Conservation (phyloP, 35 echinoderm and acorn worm species). For the Holothuria glaberrima region DNA sequence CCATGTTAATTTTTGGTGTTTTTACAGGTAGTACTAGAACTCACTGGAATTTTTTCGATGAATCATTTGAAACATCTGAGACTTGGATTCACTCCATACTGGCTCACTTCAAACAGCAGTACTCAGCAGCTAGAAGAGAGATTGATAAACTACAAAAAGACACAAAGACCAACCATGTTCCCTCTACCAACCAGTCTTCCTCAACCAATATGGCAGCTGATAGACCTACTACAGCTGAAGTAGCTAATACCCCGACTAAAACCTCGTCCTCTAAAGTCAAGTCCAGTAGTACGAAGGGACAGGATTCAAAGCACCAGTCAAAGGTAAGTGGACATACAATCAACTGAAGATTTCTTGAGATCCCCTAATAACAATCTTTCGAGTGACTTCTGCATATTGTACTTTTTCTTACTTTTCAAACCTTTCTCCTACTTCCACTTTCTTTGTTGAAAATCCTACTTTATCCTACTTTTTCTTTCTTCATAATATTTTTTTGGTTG, state of each 20-base stretch:
- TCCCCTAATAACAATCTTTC: no score
- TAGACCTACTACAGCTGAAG: background rate
- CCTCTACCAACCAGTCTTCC: background rate
- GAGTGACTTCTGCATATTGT: no score
- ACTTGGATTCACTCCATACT: conserved; percentile 90
- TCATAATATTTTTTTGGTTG: no score
- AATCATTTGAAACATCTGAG: conserved; percentile 82
- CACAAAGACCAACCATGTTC: background rate
- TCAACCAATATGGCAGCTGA: background rate
- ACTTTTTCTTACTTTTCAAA: no score
- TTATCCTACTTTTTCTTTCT: no score
- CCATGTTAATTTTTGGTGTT: no score
- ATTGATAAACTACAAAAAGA: conserved; percentile 61
- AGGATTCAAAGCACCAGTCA: background rate
- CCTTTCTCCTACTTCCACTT: no score
- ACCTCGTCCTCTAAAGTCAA: conserved; percentile 26
- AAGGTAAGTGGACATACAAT: no score
- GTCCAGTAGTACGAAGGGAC: conserved; percentile 46
- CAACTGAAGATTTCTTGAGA: no score
- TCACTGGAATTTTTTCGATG: conserved; percentile 94
- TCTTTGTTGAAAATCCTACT: no score
- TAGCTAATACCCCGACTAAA: background rate
- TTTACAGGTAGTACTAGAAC: conserved; percentile 74
- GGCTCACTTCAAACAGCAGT: conserved; percentile 96
- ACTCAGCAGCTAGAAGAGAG: conserved; percentile 70